Base-by-base conservation (phyloP, 1,140 invertebrate species). In the Gryon sp. region DNA sequence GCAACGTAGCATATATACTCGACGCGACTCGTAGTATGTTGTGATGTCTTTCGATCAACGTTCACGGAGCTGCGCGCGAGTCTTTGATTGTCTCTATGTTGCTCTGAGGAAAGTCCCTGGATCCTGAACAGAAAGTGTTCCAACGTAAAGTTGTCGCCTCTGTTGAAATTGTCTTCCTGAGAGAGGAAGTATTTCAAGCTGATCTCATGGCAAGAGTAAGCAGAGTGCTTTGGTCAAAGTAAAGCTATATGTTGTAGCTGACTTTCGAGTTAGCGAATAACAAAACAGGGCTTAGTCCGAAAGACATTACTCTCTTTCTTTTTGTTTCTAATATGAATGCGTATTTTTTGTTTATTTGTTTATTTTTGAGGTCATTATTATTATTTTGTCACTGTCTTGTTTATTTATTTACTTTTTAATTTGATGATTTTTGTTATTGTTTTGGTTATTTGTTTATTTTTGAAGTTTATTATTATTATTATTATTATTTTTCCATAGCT, bases 41-140 rank as follows among this genome's bases (percentile, higher is more conserved):
- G 72, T 22, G 48, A 9, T 62, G 72, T 48, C 72, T 60, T 34
- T 68, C 62, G 62, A 75, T 3, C 53, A 75, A 55, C 55, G 14
- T 55, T 16, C 3, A 34, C 72, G 72, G 72, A 75, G 62, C 46
- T 62, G 12, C 62, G 62, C 8, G 62, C 72, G 62, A 66, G 62
- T 46, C 55, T 62, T 38, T 7, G 9, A 40, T 62, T 78, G 79
- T 78, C 75, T 82, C 59, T 62, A 34, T 14, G n/a, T 38, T 9
- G 78, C 80, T 83, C 78, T 79, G 81, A 80, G 80, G 78, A 83
- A 83, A 79, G 79, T 83, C 81, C 81, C 73, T 81, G 81, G 81
- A 83, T 76, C 68, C 30, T 46, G 63, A 76, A 69, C 81, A 83
- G 81, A 78, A 76, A 82, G 81, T 82, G 81, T 63, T 75, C 66